Base-by-base conservation (phyloP, 1,140 invertebrate genomes). In the Lepidurus arcticus region DNA sequence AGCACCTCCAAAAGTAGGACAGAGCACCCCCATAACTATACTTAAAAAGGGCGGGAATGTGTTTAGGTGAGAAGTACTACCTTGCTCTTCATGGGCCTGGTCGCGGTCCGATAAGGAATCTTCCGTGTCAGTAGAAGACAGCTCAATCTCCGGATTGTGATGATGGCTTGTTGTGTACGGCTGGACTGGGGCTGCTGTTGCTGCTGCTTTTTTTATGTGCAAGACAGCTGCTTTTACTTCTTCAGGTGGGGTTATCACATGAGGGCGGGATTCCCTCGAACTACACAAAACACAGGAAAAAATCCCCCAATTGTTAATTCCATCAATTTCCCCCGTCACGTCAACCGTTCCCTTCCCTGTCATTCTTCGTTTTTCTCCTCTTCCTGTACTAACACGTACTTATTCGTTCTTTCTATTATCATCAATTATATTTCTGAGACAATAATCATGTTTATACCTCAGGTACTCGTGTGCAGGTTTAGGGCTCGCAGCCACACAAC, bases 101-200 rank as follows among this genome's bases (percentile, higher is more conserved):
- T 65, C 53, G 16, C 53, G 8, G 53, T 65, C 53, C 53, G 53
- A 65, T 65, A 65, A 16, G 53, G 78, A 74, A 53, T 89, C 88
- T 80, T 89, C 88, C 5, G 88, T 89, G 78, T 89, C 88, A 8
- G 88, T 89, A 3, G 88, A 88, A 74, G 42, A 44, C 44, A 91
- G 83, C 81, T 91, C 90, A 11, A 90, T 88, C 81, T 90, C 89
- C n/a, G 86, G 81, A 82, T 86, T 88, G 73, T 76, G 75, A 42
- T 74, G 75, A 34, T 79, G 76, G 76, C 74, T 75, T 78, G 78
- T 75, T 78, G 78, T 78, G 24, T 78, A 81, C 5, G 74, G 42
- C 34, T 78, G 42, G 44, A 73, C 16, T 21, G 76, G 78, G 53
- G 74, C 43, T 26, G 77, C 44, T 24, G 24, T 21, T 42, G 53